Base-by-base conservation (phyloP, 2,113 vertebrate species). In the Pelvicachromis taeniatus region DNA sequence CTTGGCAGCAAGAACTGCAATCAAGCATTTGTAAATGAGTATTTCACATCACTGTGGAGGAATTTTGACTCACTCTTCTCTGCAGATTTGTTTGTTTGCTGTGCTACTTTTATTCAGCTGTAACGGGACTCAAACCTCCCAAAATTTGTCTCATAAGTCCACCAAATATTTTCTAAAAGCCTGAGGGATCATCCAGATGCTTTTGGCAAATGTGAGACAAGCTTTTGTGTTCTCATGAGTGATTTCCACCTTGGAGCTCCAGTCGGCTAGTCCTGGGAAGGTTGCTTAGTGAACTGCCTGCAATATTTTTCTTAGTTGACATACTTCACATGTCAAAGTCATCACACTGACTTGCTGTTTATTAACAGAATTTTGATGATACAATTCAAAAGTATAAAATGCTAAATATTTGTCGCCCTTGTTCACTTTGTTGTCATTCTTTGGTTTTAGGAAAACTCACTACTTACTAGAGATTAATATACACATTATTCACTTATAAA, bases 391-490 rank as follows among this genome's bases (percentile, higher is more conserved):
- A 63, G 2, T 63, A 13, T 5, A n/a, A 63, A 63, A 63, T 8
- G 59, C 33, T 0, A 38, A 38, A 63, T 0, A 38, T 63, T 63
- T 63, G 33, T 63, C 2, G 1, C 59, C 59, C 10, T 38, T 38
- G n/a, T 63, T 17, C 33, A 38, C 33, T 38, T 63, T 38, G 2
- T 63, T 63, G 10, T 63, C 1, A 2, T 63, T 38, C n/a, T 7
- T 33, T 63, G 59, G 59, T 38, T 63, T 63, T 63, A 63, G 35
- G 33, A 63, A 38, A 63, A n/a, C 17, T 33, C 9, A 19, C 58
- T 61, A 61, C 58, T 61, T 0, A 63, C 0, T 38, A 38, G 33
- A 63, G n/a, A n/a, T 63, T 4, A 63, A 63, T 33, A 4, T 0
- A 23, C 0, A 38, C 59, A 63, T 38, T 63, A 38, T 38, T 63